phyloP scores from a whole-genome alignment of 2,797 vertebrate species.

The Xiphophorus birchmanni region DNA sequence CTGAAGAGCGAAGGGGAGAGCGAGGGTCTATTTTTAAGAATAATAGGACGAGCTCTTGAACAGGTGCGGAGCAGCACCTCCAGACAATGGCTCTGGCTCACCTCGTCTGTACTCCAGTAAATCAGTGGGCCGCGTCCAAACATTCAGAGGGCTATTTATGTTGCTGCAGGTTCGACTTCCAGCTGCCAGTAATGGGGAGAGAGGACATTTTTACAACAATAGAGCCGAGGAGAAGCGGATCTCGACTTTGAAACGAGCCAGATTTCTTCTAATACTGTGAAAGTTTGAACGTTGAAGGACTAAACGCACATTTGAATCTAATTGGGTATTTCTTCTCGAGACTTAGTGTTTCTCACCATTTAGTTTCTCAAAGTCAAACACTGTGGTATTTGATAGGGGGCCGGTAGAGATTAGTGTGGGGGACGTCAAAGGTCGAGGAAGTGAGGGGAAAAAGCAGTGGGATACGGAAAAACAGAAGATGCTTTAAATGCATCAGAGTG shows the following conservation, averaged over 20 bases:
- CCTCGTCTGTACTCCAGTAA: constrained; percentile 63
- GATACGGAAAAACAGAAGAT: constrained; percentile 24
- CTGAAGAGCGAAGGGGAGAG: constrained; percentile 30
- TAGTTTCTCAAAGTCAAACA: constrained; percentile 38
- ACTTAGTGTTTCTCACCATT: constrained; percentile 26
- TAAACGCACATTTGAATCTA: not conserved
- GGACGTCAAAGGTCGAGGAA: constrained; percentile 37
- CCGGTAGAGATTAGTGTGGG: constrained; percentile 1
- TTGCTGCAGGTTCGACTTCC: constrained; percentile 32
- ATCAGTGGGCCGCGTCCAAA: constrained; percentile 51
- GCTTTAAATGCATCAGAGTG: constrained; percentile 55
- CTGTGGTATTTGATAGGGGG: not conserved
- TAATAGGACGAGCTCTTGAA: constrained; percentile 69
- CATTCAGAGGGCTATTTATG: constrained; percentile 59
- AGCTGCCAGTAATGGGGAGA: constrained; percentile 37
- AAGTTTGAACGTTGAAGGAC: not conserved
- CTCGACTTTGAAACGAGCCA: not conserved
- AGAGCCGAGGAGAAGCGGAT: constrained; percentile 13
- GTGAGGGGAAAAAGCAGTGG: not conserved
- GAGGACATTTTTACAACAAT: constrained; percentile 20
- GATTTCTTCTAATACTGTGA: not conserved
- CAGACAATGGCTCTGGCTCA: constrained; percentile 74
- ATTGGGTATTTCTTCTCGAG: not conserved
- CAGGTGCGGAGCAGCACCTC: constrained; percentile 74
- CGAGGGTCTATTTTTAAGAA: constrained; percentile 74